These are phyloP conservation scores for Lobophora halterata DNA, from an alignment of 2,888 invertebrate genomes.

Conservation along the genomic window DNA sequence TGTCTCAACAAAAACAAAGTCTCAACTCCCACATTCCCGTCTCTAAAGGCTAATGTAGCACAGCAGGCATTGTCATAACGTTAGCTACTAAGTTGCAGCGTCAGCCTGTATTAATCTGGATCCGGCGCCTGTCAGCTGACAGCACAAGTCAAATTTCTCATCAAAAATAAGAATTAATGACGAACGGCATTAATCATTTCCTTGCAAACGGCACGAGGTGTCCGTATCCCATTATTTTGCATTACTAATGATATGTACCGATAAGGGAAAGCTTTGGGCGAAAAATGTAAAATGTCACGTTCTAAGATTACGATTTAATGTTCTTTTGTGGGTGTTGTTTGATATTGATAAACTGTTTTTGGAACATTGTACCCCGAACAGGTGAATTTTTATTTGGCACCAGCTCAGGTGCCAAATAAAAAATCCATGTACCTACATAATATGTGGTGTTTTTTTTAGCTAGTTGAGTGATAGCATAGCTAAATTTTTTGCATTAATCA, in stretches of 20 bases:
- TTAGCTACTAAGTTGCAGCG: slow-evolving; percentile 64
- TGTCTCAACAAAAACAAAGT: slow-evolving; percentile 1
- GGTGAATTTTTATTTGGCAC: too few species aligned
- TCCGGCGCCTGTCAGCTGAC: slow-evolving; percentile 65
- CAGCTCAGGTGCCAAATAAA: too few species aligned
- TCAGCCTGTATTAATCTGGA: slow-evolving; percentile 79
- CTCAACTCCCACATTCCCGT: neutral
- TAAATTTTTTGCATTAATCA: too few species aligned
- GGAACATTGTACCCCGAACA: slow-evolving; percentile 5
- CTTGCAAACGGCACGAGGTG: slow-evolving; percentile 79
- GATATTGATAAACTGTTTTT: slow-evolving; percentile 15
- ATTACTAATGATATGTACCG: slow-evolving; percentile 80
- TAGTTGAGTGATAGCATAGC: too few species aligned
- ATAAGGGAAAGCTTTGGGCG: slow-evolving; percentile 64
- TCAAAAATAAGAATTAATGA: slow-evolving; percentile 81
- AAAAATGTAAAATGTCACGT: slow-evolving; percentile 67
- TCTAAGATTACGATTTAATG: slow-evolving; percentile 49
- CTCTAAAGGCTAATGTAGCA: slow-evolving; percentile 26
- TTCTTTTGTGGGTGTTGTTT: slow-evolving; percentile 20
- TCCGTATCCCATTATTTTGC: slow-evolving; percentile 80
- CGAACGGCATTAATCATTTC: slow-evolving; percentile 77
- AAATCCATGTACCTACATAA: too few species aligned
- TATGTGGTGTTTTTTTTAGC: too few species aligned
- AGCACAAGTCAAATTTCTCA: slow-evolving; percentile 80
- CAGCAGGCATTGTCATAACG: slow-evolving; percentile 54